Conservation (phyloP, 2,888 invertebrate species). For the Panopea generosa region DNA sequence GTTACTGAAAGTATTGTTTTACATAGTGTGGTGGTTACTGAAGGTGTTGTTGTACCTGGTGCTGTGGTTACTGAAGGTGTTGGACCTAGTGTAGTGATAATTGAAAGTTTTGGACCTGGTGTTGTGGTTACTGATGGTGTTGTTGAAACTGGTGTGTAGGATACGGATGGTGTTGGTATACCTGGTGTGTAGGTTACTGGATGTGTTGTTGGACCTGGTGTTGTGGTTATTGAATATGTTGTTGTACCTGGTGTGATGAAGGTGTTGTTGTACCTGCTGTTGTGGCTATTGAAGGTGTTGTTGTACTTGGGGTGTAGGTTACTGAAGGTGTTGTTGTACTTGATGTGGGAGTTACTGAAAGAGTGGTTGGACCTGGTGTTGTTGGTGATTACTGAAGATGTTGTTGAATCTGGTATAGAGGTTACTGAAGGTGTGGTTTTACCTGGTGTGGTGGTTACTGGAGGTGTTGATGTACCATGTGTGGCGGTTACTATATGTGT, state of each 20-base stretch:
- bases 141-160: conserved; percentile 5
- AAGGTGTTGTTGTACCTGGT: too few relatives aligned
- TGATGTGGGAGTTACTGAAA: not conserved
- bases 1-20: too few relatives aligned
- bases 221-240: conserved; percentile 17
- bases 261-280: conserved; percentile 11
- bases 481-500: too few relatives aligned
- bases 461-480: too few relatives aligned
- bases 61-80: conserved; percentile 12
- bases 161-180: not conserved
- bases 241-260: conserved; percentile 12
- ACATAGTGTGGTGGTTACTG: too few relatives aligned
- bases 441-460: too few relatives aligned
- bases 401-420: too few relatives aligned
- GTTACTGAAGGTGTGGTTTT: too few relatives aligned
- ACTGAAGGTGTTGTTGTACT: conserved; percentile 13
- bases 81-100: conserved; percentile 5
- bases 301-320: too few relatives aligned
- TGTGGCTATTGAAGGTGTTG: too few relatives aligned
- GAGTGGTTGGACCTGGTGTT: not conserved
- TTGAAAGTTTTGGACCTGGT: not conserved
- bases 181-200: conserved; percentile 1
- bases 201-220: too few relatives aligned
- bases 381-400: too few relatives aligned
- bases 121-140: conserved; percentile 1